phyloP scores from a whole-genome alignment of 2,113 vertebrate species.

The Pao palembangensis region DNA sequence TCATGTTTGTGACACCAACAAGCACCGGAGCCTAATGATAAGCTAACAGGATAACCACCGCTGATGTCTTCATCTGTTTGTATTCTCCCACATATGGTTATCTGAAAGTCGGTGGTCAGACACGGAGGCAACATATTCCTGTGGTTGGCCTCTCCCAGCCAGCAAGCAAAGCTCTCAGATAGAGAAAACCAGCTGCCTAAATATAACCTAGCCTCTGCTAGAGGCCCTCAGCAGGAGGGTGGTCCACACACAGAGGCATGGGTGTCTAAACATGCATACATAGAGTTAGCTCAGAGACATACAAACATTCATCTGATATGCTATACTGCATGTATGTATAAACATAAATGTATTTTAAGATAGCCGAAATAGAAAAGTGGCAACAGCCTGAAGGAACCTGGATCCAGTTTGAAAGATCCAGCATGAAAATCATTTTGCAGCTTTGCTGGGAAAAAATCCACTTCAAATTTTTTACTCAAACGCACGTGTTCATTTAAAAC shows the following conservation, averaged over 20 bases:
- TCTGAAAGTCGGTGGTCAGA: slow-evolving; percentile 63
- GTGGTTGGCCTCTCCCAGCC: slow-evolving; percentile 65
- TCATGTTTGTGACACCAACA: slow-evolving; percentile 24
- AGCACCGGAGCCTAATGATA: slow-evolving; percentile 51
- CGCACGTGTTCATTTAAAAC: slow-evolving; percentile 67
- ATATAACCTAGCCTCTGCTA: slow-evolving; percentile 57
- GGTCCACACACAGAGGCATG: slow-evolving; percentile 42
- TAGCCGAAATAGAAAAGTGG: slow-evolving; percentile 9
- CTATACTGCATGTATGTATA: too few relatives aligned
- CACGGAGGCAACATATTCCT: slow-evolving; percentile 61
- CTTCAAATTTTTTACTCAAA: background rate
- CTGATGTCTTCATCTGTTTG: slow-evolving; percentile 55
- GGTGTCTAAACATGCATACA: slow-evolving; percentile 3
- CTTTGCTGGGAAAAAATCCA: background rate
- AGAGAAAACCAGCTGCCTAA: slow-evolving; percentile 52
- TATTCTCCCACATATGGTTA: slow-evolving; percentile 65
- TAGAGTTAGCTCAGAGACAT: background rate
- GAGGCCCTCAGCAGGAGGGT: slow-evolving; percentile 50
- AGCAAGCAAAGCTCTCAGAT: slow-evolving; percentile 49
- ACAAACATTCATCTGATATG: background rate
- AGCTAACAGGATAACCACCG: slow-evolving; percentile 45
- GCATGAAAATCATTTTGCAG: background rate
- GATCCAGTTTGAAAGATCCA: background rate
- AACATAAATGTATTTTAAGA: too few relatives aligned
- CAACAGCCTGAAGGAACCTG: slow-evolving; percentile 23